These are phyloP conservation scores for Meriones psammophilus DNA, from an alignment of 2,797 vertebrate species.

Conservation along the genomic window DNA sequence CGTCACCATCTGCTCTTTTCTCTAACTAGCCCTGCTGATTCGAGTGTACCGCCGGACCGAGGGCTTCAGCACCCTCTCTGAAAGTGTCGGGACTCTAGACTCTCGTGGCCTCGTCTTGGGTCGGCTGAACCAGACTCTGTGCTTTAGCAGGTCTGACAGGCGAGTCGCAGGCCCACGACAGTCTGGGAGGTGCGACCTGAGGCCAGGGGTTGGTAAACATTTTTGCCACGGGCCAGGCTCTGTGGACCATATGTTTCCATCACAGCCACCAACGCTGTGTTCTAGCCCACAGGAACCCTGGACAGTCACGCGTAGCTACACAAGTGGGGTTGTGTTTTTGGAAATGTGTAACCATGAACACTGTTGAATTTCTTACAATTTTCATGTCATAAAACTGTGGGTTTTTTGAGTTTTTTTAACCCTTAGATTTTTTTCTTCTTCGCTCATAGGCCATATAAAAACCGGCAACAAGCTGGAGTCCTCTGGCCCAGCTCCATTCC, in stretches of 20 bases:
- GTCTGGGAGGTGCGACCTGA: not conserved
- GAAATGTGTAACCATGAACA: not conserved
- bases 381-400: constrained; percentile 6
- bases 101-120: not conserved
- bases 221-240: constrained; percentile 4
- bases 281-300: not conserved
- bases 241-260: constrained; percentile 1
- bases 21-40: not conserved
- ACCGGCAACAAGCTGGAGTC: not conserved
- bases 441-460: not conserved
- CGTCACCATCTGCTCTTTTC: not conserved
- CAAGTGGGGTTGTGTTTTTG: not conserved
- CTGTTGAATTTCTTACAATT: constrained; percentile 32
- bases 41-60: not conserved
- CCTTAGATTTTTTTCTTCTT: constrained; percentile 3
- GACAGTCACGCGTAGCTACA: not conserved
- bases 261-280: not conserved
- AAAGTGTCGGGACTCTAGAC: not conserved
- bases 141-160: not conserved
- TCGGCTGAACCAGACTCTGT: not conserved
- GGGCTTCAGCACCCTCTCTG: not conserved
- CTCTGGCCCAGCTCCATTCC: not conserved
- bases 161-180: not conserved
- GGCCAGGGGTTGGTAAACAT: not conserved
- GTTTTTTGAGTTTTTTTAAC: not conserved